phyloP scores from a whole-genome alignment of 2,888 invertebrate species.

The Keiferia lycopersicella region DNA sequence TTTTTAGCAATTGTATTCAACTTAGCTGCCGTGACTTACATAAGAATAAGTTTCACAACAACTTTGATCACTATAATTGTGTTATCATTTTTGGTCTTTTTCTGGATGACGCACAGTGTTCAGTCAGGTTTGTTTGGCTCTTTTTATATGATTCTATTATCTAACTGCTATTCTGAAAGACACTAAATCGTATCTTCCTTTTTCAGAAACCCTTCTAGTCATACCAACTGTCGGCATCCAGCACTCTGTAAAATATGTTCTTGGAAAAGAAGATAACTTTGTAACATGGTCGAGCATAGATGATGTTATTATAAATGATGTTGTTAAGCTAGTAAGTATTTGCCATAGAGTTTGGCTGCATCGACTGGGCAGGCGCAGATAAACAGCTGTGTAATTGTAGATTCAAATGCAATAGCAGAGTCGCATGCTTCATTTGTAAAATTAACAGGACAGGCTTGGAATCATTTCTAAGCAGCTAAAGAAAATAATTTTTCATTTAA shows the following conservation, averaged over 20 bases:
- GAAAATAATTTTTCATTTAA: not conserved
- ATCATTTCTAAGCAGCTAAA: no score
- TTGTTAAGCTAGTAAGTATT: conserved; percentile 65
- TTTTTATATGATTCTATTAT: not conserved
- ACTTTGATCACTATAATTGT: conserved; percentile 59
- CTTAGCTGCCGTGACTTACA: conserved; percentile 55
- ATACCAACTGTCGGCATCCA: conserved; percentile 74
- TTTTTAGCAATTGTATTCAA: conserved; percentile 62
- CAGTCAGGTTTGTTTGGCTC: conserved; percentile 59
- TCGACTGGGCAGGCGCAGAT: no score
- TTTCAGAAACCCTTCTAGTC: conserved; percentile 67
- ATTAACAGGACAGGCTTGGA: no score
- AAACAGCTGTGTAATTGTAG: no score
- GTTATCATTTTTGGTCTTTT: conserved; percentile 59
- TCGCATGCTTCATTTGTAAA: no score
- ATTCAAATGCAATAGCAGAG: no score
- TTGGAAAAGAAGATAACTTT: conserved; percentile 63
- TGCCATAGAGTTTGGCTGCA: no score
- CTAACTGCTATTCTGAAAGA: not conserved
- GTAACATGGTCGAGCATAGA: conserved; percentile 70
- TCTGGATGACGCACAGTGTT: conserved; percentile 73
- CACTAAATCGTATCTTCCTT: conserved; percentile 27
- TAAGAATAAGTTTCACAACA: conserved; percentile 61
- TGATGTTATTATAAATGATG: conserved; percentile 77
- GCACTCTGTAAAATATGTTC: conserved; percentile 69